Percentiles rank a stretch among this genome's conserved stretches.
Conservation (phyloP, 2,888 invertebrate genomes). For the Amiota communis region DNA sequence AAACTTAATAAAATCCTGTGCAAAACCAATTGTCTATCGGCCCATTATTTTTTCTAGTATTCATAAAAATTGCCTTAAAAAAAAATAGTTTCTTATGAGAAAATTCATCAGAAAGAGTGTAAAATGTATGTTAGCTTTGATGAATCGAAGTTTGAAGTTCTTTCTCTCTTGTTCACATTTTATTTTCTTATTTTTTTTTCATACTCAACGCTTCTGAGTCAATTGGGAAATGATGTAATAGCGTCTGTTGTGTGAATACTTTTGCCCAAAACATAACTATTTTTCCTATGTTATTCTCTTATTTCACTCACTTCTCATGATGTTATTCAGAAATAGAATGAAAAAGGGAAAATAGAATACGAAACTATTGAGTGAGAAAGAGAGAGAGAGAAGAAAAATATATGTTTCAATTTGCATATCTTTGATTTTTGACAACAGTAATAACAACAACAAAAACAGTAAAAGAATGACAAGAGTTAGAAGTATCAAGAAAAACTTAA, state of each 20-base stretch:
- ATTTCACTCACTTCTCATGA: neutral
- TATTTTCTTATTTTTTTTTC: no score
- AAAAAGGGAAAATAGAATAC: no score
- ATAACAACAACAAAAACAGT: neutral
- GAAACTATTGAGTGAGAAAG: no score
- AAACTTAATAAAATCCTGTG: no score
- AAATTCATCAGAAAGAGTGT: no score
- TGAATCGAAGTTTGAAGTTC: neutral
- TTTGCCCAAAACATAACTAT: neutral
- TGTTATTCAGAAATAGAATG: no score
- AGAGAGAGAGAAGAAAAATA: slow-evolving; percentile 47
- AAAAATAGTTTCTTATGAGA: no score
- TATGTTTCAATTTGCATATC: slow-evolving; percentile 67
- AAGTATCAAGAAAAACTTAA: neutral
- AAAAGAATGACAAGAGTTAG: neutral
- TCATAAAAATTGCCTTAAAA: no score
- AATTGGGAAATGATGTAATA: slow-evolving; percentile 27
- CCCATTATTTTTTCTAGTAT: no score
- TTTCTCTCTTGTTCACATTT: neutral
- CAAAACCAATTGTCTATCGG: no score
- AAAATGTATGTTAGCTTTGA: no score
- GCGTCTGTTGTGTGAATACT: slow-evolving; percentile 1
- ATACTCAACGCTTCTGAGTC: neutral
- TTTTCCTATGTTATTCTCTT: neutral
- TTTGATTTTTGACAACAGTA: slow-evolving; percentile 53